Evolutionary conservation across 1,140 invertebrate genomes (phyloP).

Genomic region (Chelonus insularis): DNA sequence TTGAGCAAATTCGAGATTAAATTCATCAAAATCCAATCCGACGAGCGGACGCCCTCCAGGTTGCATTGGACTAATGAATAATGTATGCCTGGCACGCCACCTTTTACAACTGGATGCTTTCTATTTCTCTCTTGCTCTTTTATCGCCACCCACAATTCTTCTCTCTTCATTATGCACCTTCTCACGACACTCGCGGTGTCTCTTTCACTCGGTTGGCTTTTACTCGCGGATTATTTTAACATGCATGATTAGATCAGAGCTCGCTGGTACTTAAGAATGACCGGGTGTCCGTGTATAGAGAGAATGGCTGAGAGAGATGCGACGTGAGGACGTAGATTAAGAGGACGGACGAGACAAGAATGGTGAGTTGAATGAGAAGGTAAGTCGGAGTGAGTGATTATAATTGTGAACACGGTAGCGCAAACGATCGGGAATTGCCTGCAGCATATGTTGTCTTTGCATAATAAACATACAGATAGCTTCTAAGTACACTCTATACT

Average conservation of each 20-base stretch:
- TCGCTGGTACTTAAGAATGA: no score
- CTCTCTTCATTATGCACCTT: no score
- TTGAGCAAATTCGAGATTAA: constrained; percentile 58
- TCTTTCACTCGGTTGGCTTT: no score
- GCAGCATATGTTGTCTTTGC: neutral
- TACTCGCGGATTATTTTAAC: no score
- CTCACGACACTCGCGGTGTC: no score
- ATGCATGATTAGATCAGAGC: no score
- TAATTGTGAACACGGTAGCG: constrained; percentile 51
- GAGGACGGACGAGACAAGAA: neutral
- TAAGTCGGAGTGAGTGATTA: constrained; percentile 43
- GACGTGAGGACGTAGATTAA: no score
- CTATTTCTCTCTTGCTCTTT: neutral
- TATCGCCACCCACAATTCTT: constrained; percentile 2
- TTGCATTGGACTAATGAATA: constrained; percentile 52
- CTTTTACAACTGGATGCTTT: neutral
- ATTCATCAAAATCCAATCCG: constrained; percentile 60
- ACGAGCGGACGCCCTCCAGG: constrained; percentile 38
- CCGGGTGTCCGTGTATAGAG: no score
- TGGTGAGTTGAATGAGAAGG: neutral
- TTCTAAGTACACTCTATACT: no score
- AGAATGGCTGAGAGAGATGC: no score
- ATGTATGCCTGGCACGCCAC: constrained; percentile 45
- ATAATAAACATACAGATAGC: no score
- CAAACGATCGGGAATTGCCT: neutral